A percentile compares a stretch with the other conserved stretches of the same genome.
Conservation (phyloP, 2,888 invertebrate genomes). For the Tinea semifulvella region DNA sequence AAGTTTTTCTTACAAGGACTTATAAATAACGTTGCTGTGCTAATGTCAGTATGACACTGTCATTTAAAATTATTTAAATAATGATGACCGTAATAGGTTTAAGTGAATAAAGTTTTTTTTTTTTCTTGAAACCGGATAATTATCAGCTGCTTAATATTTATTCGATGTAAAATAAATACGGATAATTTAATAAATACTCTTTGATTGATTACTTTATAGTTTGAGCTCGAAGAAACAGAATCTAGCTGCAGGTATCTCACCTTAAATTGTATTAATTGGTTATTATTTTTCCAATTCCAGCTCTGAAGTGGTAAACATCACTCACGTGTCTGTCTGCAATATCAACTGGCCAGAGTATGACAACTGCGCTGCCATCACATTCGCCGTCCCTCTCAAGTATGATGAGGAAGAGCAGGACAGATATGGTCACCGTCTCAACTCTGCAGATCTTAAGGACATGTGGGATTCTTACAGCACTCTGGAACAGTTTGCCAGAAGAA, state of each 20-base stretch:
- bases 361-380: constrained; percentile 39
- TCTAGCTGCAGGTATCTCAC: background rate
- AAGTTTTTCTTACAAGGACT: no score
- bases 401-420: constrained; percentile 27
- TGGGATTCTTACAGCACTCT: constrained; percentile 34
- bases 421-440: constrained; percentile 29
- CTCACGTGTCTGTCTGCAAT: constrained; percentile 36
- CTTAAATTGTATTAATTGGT: no score
- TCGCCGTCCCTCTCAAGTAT: constrained; percentile 42
- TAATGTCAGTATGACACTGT: no score
- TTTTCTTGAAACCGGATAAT: no score
- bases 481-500: constrained; percentile 36
- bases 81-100: no score
- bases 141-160: no score
- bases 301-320: constrained; percentile 39
- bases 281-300: constrained; percentile 31
- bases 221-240: background rate
- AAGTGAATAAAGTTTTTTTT: no score
- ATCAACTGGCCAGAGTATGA: constrained; percentile 50
- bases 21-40: no score
- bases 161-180: no score
- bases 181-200: no score
- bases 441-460: constrained; percentile 38
- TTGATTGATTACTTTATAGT: background rate
- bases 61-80: no score